Percentiles rank a stretch among this genome's conserved stretches.
Conservation (phyloP, 2,797 vertebrate genomes). For the Smutsia temminckii region DNA sequence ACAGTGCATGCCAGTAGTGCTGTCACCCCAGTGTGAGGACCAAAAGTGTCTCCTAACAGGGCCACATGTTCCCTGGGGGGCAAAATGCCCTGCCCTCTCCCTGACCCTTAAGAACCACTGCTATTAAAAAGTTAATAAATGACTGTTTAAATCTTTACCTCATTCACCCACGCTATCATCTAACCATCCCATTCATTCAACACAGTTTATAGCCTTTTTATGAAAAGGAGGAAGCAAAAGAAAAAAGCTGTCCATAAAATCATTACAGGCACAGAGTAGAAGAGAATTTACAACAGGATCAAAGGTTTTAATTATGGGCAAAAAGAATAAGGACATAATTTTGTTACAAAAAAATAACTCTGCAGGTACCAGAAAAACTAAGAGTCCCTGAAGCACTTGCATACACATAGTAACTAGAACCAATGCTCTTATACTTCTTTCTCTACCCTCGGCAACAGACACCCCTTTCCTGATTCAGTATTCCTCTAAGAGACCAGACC, state of each 20-base stretch:
- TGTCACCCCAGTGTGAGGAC: background rate
- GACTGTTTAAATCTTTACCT: background rate
- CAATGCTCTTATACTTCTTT: background rate
- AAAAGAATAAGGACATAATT: slow-evolving; percentile 12
- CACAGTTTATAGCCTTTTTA: background rate
- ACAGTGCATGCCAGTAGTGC: background rate
- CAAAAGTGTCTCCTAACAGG: background rate
- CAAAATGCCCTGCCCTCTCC: background rate
- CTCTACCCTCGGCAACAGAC: background rate
- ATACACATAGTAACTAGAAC: background rate
- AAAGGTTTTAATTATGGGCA: background rate
- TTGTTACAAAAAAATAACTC: background rate
- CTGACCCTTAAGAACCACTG: background rate
- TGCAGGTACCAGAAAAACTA: background rate
- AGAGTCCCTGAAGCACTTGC: background rate
- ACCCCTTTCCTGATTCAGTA: background rate
- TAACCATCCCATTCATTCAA: background rate
- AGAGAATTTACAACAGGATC: slow-evolving; percentile 27
- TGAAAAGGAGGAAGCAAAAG: background rate
- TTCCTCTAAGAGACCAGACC: background rate
- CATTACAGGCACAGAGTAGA: background rate
- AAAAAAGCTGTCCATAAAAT: background rate
- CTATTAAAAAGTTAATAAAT: background rate
- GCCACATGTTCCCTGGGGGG: background rate
- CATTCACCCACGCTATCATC: background rate